Evolutionary conservation across 2,888 invertebrate species (phyloP).

Genomic region (Nasonovia ribisnigri): DNA sequence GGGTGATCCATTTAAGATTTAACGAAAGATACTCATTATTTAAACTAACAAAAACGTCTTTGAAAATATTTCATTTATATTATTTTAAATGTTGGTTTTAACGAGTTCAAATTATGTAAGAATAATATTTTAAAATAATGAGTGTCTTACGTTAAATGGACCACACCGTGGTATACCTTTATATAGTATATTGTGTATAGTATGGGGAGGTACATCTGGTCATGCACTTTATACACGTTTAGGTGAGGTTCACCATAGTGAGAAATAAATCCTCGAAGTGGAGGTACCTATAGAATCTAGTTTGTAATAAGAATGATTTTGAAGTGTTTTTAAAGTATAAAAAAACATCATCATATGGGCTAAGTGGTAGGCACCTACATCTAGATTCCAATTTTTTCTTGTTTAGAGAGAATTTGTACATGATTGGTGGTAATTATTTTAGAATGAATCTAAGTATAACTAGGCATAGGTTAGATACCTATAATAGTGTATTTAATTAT

Average conservation of each 20-base stretch:
- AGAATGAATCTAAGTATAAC: background rate
- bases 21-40: too few relatives aligned
- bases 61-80: too few relatives aligned
- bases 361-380: too few relatives aligned
- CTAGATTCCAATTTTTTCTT: background rate
- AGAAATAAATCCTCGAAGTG: background rate
- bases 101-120: too few relatives aligned
- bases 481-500: background rate
- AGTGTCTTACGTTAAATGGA: too few relatives aligned
- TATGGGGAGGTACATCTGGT: too few relatives aligned
- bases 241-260: background rate
- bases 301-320: background rate
- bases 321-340: background rate
- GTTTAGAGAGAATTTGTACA: background rate
- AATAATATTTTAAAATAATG: too few relatives aligned
- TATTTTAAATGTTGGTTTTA: too few relatives aligned
- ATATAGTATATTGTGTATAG: too few relatives aligned
- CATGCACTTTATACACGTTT: background rate
- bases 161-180: too few relatives aligned
- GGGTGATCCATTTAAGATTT: too few relatives aligned
- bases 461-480: background rate
- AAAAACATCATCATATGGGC: background rate
- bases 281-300: background rate
- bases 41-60: too few relatives aligned
- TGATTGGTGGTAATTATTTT: background rate